phyloP scores from a whole-genome alignment of 2,797 vertebrate species.

The Ara ararauna region DNA sequence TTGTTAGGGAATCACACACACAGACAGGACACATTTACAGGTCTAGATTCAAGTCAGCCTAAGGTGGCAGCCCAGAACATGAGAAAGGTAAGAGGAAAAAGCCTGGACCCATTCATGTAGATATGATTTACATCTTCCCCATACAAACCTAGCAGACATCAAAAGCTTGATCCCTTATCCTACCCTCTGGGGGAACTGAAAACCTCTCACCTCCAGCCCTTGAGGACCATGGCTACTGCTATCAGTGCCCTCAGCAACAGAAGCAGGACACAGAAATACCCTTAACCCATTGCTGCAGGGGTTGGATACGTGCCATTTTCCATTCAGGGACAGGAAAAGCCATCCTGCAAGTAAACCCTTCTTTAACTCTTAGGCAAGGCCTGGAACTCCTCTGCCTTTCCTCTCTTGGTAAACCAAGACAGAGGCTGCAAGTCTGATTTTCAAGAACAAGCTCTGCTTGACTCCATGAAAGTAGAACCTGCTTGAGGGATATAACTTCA shows the following conservation, averaged over 20 bases:
- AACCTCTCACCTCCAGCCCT: not conserved
- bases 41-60: not conserved
- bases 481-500: fast-evolving
- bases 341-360: not conserved
- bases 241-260: not conserved
- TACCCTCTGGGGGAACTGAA: not conserved
- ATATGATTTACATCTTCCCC: not conserved
- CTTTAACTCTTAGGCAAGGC: not conserved
- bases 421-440: fast-evolving
- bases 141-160: not conserved
- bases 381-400: not conserved
- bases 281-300: not conserved
- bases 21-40: not conserved
- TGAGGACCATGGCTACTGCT: not conserved
- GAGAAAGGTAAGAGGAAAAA: not conserved
- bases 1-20: not conserved
- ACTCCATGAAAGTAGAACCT: not conserved
- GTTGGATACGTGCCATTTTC: not conserved
- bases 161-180: too few relatives aligned
- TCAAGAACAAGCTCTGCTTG: not conserved
- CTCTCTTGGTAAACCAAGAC: fast-evolving
- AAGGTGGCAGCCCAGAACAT: not conserved
- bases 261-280: not conserved
- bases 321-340: not conserved
- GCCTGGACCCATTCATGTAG: not conserved